Base-by-base conservation (phyloP, 2,113 vertebrate species). In the Rhinopomastus cyanomelas region DNA sequence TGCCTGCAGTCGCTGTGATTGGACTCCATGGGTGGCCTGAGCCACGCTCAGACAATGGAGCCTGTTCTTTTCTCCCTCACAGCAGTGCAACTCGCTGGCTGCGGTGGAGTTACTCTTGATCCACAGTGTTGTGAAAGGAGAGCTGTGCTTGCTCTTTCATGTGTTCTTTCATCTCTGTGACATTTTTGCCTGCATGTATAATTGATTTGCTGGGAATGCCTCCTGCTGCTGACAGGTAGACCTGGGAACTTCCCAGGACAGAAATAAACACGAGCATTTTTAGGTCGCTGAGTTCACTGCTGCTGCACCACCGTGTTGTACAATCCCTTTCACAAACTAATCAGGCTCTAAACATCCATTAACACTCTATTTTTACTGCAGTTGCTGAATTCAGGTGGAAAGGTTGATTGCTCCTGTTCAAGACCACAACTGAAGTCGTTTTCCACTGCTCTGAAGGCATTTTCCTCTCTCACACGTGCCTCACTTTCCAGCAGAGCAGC, bases 251-350 rank as follows among this genome's bases (percentile, higher is more conserved):
- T 84, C 51, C 66, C 48, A 72, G 71, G 65, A 78, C 18, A 88
- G 83, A 92, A 91, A 88, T 60, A 89, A 86, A 81, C 57, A 14
- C 49, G 83, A 83, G 65, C 30, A 20, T 56, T 92, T 93, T 92
- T 87, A 92, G 89, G 81, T 90, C 84, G 86, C 66, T 57, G 81
- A 86, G 65, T 95, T 90, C 62, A 34, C 36, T 88, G 81, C 69
- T 79, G 73, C 66, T 76, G 69, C 66, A 68, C 5, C 32, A 81
- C 62, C 8, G 5, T 10, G 46, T 94, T 95, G 92, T 13, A 22
- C 88, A 94, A 94, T 76, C 88, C 84, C 51, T 93, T 92, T 95
- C 84, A 93, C 94, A 83, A 90, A 93, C 26, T 74, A 27, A 29
- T 86, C 26, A 79, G 25, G 19, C 52, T 95, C 93, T 86, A 84